Base-by-base conservation (phyloP, 2,888 invertebrate species). In the Epinotia ramella region DNA sequence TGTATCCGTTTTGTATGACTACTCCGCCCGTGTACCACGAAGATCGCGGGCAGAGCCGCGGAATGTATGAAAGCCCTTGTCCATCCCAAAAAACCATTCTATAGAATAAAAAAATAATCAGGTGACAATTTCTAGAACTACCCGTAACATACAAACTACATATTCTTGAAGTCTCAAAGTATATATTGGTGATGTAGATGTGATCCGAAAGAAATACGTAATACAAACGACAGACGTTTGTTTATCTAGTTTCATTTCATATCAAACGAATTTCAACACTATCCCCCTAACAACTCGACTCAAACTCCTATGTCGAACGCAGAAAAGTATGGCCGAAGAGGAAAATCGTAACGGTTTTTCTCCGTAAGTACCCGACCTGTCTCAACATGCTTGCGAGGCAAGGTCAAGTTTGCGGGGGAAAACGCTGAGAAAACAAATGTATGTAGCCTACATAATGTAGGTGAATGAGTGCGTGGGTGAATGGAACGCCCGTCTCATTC, bases 321-420 rank as follows among this genome's bases (percentile, higher is more conserved):
- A 53, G 53, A 49, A 49, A 24, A 49, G 66, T 28, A 33, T 53
- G 49, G 13, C 7, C 33, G 13, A 66, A 18, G 24, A 66, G 66
- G 66, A 66, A 66, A 66, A 66, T 56, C 12, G 49, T 49, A 65
- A 28, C 28, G 66, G 66, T 79, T 76, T 76, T 78, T 77, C 76
- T 69, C 60, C 57, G 16, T 64, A 53, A 70, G 74, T 62, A 16
- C 68, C 64, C 79, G 84, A 84, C 84, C 84, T 84, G 80, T 81
- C 84, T 79, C 82, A 84, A 83, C 79, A 70, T 66, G 77, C 74
- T 78, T 66, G 78, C 71, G 76, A 33, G 79, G 78, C 78, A 83
- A 82, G 84, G 84, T 83, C 84, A 84, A 83, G 84, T 60, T 46
- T 12, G 62, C 53, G 60, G 57, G 73, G 65, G 44, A 53, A 63